These are phyloP conservation scores for Emydura subglobosa DNA, from an alignment of 2,113 vertebrate genomes.

Conservation along the genomic window DNA sequence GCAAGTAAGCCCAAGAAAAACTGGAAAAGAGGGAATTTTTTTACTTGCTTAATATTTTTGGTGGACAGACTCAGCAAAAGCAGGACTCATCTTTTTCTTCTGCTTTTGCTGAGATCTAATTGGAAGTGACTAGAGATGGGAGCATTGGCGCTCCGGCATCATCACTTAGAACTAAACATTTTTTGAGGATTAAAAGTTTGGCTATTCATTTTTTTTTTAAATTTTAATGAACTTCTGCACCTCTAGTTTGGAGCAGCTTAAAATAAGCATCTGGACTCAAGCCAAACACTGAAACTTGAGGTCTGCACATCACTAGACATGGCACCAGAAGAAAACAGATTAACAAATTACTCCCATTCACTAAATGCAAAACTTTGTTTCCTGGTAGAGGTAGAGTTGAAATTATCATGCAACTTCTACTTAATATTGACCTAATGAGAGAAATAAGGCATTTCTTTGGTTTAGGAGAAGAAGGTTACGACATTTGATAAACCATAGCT, in stretches of 20 bases:
- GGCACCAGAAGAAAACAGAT: background rate
- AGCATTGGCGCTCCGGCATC: accelerated
- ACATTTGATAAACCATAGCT: background rate
- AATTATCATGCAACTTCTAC: background rate
- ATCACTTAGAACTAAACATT: background rate
- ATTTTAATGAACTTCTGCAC: accelerated
- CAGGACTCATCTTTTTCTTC: accelerated
- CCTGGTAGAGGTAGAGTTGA: background rate
- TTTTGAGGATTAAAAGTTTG: background rate
- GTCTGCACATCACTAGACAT: background rate
- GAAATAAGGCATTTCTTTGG: background rate
- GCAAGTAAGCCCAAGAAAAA: background rate
- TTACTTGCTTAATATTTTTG: background rate
- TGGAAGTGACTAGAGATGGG: accelerated
- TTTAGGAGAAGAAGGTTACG: background rate
- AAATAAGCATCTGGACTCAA: background rate
- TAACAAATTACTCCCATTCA: background rate
- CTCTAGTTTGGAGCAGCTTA: accelerated
- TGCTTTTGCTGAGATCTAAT: background rate
- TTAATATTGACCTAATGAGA: background rate
- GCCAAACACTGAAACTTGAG: background rate
- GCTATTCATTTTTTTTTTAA: background rate
- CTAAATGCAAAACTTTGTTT: background rate
- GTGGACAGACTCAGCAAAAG: background rate
- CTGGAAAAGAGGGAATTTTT: background rate